These are phyloP conservation scores for Parambassis ranga DNA, from an alignment of 2,797 vertebrate species.

Conservation along the genomic window DNA sequence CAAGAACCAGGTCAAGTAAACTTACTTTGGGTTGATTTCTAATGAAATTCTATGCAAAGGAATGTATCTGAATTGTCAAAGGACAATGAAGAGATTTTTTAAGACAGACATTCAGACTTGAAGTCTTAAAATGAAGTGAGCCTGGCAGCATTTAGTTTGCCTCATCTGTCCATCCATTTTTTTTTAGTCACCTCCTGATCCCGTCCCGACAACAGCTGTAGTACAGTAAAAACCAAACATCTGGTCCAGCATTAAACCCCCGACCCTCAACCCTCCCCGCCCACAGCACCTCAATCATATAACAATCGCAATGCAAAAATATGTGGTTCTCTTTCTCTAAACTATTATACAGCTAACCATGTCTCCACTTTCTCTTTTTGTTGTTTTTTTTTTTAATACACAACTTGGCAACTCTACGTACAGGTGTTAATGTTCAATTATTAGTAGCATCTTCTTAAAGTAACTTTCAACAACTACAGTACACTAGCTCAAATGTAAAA, in stretches of 20 bases:
- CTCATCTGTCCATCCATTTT: constrained; percentile 17
- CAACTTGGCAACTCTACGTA: constrained; percentile 66
- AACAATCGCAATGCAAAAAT: constrained; percentile 77
- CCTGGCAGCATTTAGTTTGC: constrained; percentile 1
- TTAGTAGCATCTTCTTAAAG: constrained; percentile 70
- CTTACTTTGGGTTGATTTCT: constrained; percentile 50
- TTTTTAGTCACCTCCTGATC: background rate
- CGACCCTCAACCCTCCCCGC: background rate
- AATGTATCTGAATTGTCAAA: constrained; percentile 10
- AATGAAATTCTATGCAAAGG: constrained; percentile 17
- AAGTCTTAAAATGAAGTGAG: constrained; percentile 49
- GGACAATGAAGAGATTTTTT: constrained; percentile 14
- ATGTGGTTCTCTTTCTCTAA: constrained; percentile 74
- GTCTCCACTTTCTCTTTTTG: constrained; percentile 21
- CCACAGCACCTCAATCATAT: constrained; percentile 59
- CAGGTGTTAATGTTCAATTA: constrained; percentile 63
- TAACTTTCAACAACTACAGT: constrained; percentile 62
- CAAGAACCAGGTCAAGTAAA: constrained; percentile 67
- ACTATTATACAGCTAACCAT: constrained; percentile 68
- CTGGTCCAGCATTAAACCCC: constrained; percentile 50
- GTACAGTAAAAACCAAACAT: constrained; percentile 46
- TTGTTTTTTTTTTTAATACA: constrained; percentile 8
- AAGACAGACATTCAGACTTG: constrained; percentile 60
- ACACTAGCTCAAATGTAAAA: constrained; percentile 59
- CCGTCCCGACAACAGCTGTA: constrained; percentile 20